Evolutionary conservation across 1,140 invertebrate genomes (phyloP).

Genomic region (Watersipora subatra): DNA sequence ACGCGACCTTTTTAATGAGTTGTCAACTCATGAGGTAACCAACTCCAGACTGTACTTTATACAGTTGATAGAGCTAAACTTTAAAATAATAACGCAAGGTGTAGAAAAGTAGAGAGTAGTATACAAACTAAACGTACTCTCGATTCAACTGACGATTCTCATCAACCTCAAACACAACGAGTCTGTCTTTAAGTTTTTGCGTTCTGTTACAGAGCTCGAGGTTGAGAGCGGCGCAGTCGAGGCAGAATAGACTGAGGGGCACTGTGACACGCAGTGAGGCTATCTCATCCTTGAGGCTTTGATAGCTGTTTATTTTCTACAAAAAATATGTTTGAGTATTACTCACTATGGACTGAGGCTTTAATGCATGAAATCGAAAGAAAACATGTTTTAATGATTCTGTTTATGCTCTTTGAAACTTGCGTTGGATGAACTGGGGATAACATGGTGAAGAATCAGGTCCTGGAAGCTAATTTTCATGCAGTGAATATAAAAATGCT

Average conservation of each 20-base stretch:
- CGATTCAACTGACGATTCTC: constrained; percentile 62
- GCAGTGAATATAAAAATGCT: too few species aligned
- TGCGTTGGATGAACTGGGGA: neutral
- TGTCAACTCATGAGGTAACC: too few species aligned
- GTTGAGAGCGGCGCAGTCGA: constrained; percentile 43
- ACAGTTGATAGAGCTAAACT: too few species aligned
- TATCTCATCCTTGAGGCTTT: constrained; percentile 58
- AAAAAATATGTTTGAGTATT: too few species aligned
- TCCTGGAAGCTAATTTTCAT: too few species aligned
- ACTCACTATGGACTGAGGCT: too few species aligned
- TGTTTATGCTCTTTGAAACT: neutral
- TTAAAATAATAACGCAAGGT: too few species aligned
- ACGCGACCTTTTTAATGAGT: too few species aligned
- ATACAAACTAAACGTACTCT: constrained; percentile 41
- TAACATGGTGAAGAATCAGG: too few species aligned
- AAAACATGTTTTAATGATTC: neutral
- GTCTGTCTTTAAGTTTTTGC: constrained; percentile 51
- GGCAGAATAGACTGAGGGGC: constrained; percentile 56
- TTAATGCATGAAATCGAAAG: too few species aligned
- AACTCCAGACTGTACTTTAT: too few species aligned
- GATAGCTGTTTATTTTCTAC: constrained; percentile 54
- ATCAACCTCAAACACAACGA: constrained; percentile 62
- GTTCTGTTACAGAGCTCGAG: constrained; percentile 41
- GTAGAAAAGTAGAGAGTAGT: neutral
- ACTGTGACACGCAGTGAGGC: constrained; percentile 60